A percentile compares a stretch with the other conserved stretches of the same genome.
Conservation (phyloP, 2,888 invertebrate genomes). For the Drosophila histrio region DNA sequence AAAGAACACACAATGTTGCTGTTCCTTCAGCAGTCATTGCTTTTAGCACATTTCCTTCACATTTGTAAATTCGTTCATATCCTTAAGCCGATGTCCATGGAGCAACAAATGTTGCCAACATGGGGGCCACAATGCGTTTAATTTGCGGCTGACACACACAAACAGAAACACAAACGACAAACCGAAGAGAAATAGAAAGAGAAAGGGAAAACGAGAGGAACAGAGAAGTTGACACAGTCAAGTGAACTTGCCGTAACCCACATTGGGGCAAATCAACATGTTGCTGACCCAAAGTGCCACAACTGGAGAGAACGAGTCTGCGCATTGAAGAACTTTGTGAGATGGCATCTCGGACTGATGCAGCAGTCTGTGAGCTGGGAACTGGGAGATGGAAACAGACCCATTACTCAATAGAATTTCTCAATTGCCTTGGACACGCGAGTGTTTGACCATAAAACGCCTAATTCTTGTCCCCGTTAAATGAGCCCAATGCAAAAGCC, state of each 20-base stretch:
- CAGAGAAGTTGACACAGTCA: conserved; percentile 59
- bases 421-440: conserved; percentile 53
- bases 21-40: conserved; percentile 11
- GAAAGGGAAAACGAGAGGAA: not conserved
- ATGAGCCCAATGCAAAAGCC: conserved; percentile 43
- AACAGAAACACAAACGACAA: not conserved
- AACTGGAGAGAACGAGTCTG: conserved; percentile 46
- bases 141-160: conserved; percentile 63
- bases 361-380: conserved; percentile 15
- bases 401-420: conserved; percentile 64
- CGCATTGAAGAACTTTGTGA: conserved; percentile 34
- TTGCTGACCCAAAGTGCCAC: conserved; percentile 71
- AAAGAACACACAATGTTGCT: not conserved
- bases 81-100: conserved; percentile 13
- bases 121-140: conserved; percentile 71
- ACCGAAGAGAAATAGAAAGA: not conserved
- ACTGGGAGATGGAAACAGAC: not conserved
- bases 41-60: conserved; percentile 7
- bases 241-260: conserved; percentile 66
- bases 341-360: conserved; percentile 12
- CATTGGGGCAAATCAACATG: conserved; percentile 68
- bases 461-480: conserved; percentile 71
- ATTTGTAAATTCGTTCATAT: conserved; percentile 56
- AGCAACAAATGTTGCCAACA: conserved; percentile 77
- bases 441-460: conserved; percentile 68